Conservation (phyloP, 2,888 invertebrate species). For the Acleris holmiana region DNA sequence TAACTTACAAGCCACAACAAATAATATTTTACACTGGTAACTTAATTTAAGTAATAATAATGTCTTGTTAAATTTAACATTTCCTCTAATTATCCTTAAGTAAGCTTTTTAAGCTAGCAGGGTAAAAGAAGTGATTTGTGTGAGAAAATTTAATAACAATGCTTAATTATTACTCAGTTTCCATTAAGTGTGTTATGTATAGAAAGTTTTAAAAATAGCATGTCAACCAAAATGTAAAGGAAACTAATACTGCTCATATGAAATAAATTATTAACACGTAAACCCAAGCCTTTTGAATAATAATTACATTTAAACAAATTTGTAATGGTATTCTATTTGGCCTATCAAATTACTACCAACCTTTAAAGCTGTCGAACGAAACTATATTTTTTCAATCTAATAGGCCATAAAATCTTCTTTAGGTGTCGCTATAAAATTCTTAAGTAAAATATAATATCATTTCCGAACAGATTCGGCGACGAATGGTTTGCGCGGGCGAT, state of each 20-base stretch:
- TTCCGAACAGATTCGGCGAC: constrained; percentile 30
- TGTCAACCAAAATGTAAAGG: not conserved
- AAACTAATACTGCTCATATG: not conserved
- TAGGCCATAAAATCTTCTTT: constrained; percentile 29
- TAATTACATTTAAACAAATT: constrained; percentile 1
- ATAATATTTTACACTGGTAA: no score
- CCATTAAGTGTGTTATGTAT: no score
- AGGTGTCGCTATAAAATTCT: constrained; percentile 36
- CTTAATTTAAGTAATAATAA: no score
- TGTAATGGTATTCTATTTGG: constrained; percentile 12
- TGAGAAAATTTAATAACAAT: no score
- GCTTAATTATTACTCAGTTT: no score
- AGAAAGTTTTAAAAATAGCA: no score
- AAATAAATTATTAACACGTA: constrained; percentile 1
- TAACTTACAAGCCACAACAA: no score
- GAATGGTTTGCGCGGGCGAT: constrained; percentile 16
- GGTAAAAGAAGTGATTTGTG: no score
- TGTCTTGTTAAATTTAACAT: no score
- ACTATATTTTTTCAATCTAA: constrained; percentile 28
- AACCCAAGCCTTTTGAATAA: constrained; percentile 10
- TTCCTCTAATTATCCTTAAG: no score
- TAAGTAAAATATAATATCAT: constrained; percentile 27
- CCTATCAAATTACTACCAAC: constrained; percentile 29
- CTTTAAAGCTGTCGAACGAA: constrained; percentile 29
- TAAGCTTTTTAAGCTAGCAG: no score